A percentile compares a stretch with the other conserved stretches of the same genome.
Conservation (phyloP, 2,113 vertebrate species). For the Dromaius novaehollandiae region DNA sequence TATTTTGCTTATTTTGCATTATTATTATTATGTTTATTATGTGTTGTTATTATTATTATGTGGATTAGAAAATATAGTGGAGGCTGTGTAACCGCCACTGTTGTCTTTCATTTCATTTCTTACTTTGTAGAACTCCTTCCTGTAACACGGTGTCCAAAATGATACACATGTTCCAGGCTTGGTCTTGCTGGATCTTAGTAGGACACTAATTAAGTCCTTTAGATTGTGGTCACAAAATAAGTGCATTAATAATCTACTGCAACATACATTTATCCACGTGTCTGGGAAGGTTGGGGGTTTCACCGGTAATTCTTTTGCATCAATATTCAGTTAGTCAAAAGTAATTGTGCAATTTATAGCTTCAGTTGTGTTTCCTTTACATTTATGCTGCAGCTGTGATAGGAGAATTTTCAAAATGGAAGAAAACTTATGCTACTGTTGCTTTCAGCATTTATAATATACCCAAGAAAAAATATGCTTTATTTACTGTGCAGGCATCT, state of each 20-base stretch:
- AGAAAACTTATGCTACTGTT: neutral
- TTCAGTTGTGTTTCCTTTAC: neutral
- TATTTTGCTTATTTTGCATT: neutral
- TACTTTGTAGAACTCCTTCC: neutral
- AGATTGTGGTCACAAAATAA: neutral
- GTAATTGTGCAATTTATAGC: neutral
- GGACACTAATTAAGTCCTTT: neutral
- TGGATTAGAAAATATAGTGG: neutral
- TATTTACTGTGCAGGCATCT: neutral
- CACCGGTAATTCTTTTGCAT: neutral
- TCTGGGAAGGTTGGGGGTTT: neutral
- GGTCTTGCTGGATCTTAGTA: neutral
- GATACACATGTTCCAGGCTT: neutral
- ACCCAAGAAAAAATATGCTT: too few species aligned
- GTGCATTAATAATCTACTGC: neutral
- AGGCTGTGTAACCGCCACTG: neutral
- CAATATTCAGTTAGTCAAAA: neutral
- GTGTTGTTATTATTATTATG: neutral
- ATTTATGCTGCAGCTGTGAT: neutral
- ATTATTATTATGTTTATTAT: neutral
- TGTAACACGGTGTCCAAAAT: neutral
- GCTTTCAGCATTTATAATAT: neutral
- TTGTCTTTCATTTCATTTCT: neutral
- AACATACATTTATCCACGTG: neutral
- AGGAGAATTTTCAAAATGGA: neutral